phyloP scores from a whole-genome alignment of 2,888 invertebrate species.

The Asteroscopus sphinx region DNA sequence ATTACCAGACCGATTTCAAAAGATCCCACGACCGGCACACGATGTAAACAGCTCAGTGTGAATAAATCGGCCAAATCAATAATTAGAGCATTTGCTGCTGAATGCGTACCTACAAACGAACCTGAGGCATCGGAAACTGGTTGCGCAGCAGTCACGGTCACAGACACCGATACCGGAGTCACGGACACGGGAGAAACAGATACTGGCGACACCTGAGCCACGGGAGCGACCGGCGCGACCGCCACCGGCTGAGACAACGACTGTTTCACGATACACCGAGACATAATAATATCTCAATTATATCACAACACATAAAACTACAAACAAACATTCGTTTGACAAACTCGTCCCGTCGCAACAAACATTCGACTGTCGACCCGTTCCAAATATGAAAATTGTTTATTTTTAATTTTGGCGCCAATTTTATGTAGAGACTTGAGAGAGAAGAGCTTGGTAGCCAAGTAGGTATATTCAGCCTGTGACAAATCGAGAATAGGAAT shows the following conservation, averaged over 20 bases:
- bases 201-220: conserved; percentile 60
- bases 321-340: conserved; percentile 71
- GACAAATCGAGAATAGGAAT: conserved; percentile 52
- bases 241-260: conserved; percentile 78
- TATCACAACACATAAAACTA: conserved; percentile 62
- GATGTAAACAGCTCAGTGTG: conserved; percentile 6
- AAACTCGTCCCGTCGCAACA: conserved; percentile 75
- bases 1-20: conserved; percentile 29
- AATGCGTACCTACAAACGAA: conserved; percentile 59
- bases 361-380: conserved; percentile 86
- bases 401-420: conserved; percentile 89
- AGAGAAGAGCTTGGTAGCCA: conserved; percentile 76
- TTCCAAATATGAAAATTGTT: conserved; percentile 88
- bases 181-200: conserved; percentile 66
- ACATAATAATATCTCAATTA: conserved; percentile 72
- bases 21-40: conserved; percentile 17
- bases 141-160: conserved; percentile 60
- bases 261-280: conserved; percentile 87
- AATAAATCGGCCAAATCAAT: conserved; percentile 10
- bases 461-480: conserved; percentile 67
- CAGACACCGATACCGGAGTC: conserved; percentile 61
- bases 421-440: conserved; percentile 77
- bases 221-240: conserved; percentile 58
- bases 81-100: conserved; percentile 8
- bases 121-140: conserved; percentile 71